Base-by-base conservation (phyloP, 2,888 invertebrate species). In the Ernsta delagoae region DNA sequence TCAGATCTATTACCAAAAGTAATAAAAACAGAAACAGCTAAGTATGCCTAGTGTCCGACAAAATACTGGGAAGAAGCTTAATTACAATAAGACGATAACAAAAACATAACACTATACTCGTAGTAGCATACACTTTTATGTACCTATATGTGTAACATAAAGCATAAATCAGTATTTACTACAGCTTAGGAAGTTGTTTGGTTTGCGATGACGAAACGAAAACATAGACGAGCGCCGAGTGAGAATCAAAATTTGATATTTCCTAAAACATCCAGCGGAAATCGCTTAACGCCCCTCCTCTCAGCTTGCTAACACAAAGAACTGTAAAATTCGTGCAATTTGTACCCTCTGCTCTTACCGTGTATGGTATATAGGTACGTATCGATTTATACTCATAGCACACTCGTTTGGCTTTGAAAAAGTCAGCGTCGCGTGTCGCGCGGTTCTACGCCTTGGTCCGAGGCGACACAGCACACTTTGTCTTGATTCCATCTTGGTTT, bases 371-470 rank as follows among this genome's bases (percentile, higher is more conserved):
- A 88, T 90, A 53, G 53, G 53, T 24, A 90, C 87, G 88, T 92
- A 93, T 93, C 88, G 92, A 92, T 92, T 90, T 89, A 91, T 90
- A n/a, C n/a, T n/a, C n/a, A n/a, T n/a, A 79, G 88, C 90, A 85
- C 89, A 90, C 88, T 84, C 62, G 54, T 61, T 9, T 31, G 63
- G 50, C 7, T 59, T 69, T 66, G 63, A 43, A 69, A 69, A 64
- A 69, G 53, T 64, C 41, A 36, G 43, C 3, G 3, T 12, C 5
- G 39, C 48, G 82, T 82, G 87, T 85, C 83, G 89, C 85, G 85
- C 84, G 83, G 88, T 83, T 69, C 41, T 69, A 6, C 16, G 59
- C 53, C 59, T 69, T 69, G 36, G 12, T 31, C 6, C 69, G 43
- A n/a, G 12, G 63, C 50, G 50, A 53, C 59, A 69, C 41, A 53